A percentile compares a stretch with the other conserved stretches of the same genome.
These are phyloP conservation scores for Eucera pruinosa DNA, from an alignment of 2,888 invertebrate genomes.

Conservation along the genomic window DNA sequence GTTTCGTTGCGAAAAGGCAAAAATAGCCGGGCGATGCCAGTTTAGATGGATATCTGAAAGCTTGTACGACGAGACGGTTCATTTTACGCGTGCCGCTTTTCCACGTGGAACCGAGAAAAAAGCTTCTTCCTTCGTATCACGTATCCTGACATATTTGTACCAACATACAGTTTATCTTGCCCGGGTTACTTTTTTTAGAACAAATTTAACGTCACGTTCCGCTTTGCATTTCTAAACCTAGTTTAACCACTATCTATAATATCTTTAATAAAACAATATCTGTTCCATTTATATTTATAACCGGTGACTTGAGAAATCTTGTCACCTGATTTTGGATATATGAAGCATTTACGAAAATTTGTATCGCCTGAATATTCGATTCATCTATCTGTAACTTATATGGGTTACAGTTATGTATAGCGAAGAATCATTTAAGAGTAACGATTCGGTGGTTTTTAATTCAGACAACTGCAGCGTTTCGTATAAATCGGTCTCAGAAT, in stretches of 20 bases:
- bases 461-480: constrained; percentile 4
- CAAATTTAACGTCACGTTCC: constrained; percentile 1
- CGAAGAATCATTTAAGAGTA: too few relatives aligned
- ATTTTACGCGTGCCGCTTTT: constrained; percentile 4
- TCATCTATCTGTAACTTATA: background rate
- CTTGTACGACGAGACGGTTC: background rate
- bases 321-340: background rate
- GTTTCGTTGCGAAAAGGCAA: background rate
- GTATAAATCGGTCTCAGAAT: constrained; percentile 23
- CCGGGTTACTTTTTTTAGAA: background rate
- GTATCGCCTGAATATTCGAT: background rate
- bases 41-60: constrained; percentile 3
- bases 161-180: constrained; percentile 12
- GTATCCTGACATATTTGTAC: background rate
- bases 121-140: background rate
- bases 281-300: background rate
- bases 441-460: constrained; percentile 46
- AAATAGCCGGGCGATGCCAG: background rate
- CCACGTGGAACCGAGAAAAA: constrained; percentile 4
- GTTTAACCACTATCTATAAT: background rate
- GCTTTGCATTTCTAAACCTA: background rate
- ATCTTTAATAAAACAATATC: background rate
- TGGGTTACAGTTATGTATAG: too few relatives aligned
- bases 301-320: background rate
- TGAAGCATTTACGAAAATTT: background rate